These are phyloP conservation scores for Lissonota sp. DNA, from an alignment of 2,888 invertebrate species.

Conservation along the genomic window DNA sequence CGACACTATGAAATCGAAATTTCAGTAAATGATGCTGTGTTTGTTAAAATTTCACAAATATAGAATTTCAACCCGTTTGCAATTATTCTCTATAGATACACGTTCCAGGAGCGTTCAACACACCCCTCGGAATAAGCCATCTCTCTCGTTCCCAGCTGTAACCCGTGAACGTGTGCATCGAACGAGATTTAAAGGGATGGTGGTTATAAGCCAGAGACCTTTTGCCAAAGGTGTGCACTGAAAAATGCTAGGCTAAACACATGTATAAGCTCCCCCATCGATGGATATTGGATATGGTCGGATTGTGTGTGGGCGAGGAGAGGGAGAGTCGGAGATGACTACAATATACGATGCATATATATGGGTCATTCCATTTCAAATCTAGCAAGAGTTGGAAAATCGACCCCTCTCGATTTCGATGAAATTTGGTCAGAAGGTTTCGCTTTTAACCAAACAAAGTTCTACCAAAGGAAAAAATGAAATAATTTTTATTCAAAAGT, in stretches of 20 bases:
- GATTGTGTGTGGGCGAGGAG: constrained; percentile 69
- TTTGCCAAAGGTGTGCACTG: constrained; percentile 77
- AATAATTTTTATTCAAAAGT: too few relatives aligned
- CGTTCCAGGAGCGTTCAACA: background rate
- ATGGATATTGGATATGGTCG: constrained; percentile 77
- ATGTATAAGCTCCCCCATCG: constrained; percentile 59
- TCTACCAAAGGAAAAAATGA: too few relatives aligned
- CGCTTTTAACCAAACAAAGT: too few relatives aligned
- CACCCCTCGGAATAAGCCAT: constrained; percentile 33
- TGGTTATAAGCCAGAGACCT: constrained; percentile 65
- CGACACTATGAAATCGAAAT: too few relatives aligned
- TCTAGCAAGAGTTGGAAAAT: too few relatives aligned
- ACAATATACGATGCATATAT: background rate
- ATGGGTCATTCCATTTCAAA: too few relatives aligned
- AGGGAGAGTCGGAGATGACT: constrained; percentile 46
- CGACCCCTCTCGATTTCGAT: too few relatives aligned
- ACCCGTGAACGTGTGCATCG: constrained; percentile 6
- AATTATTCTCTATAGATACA: constrained; percentile 20
- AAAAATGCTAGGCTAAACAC: constrained; percentile 70
- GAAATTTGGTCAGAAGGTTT: too few relatives aligned
- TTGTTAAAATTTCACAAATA: too few relatives aligned
- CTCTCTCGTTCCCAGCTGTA: constrained; percentile 23
- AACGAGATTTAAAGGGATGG: constrained; percentile 72
- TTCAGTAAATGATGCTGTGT: too few relatives aligned
- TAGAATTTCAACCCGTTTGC: background rate